phyloP scores from a whole-genome alignment of 37 sponge, comb jelly and placozoan species.

The Mnemiopsis leidyi region DNA sequence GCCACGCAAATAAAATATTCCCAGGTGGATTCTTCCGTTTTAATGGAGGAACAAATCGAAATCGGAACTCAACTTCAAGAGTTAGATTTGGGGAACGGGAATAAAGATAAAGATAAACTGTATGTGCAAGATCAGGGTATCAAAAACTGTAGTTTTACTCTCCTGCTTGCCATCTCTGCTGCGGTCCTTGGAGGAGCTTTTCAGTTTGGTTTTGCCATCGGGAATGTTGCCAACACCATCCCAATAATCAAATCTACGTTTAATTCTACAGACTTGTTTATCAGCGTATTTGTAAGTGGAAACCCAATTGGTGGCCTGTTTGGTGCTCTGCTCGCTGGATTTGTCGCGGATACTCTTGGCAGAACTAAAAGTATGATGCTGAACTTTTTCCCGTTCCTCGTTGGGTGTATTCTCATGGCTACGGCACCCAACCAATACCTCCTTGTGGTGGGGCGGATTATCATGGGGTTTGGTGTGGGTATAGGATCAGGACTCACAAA shows the following conservation, averaged over 20 bases:
- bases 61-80: too few species aligned
- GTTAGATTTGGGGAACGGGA: too few species aligned
- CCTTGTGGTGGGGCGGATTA: not conserved
- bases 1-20: too few species aligned
- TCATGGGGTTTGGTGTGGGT: slow-evolving; percentile 38
- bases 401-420: slow-evolving; percentile 48
- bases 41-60: too few species aligned
- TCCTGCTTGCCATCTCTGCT: not conserved
- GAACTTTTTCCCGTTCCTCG: not conserved
- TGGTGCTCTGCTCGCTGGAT: slow-evolving; percentile 44
- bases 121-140: not conserved
- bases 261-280: not conserved
- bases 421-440: not conserved
- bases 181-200: slow-evolving; percentile 38
- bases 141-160: not conserved
- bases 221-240: slow-evolving; percentile 24
- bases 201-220: slow-evolving; percentile 20
- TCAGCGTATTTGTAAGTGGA: slow-evolving; percentile 16
- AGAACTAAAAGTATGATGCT: slow-evolving; percentile 14
- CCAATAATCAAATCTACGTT: not conserved
- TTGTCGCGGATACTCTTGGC: not conserved
- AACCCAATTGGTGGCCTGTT: slow-evolving; percentile 35
- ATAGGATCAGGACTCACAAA: slow-evolving; percentile 29
- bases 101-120: not conserved
- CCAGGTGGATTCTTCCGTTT: too few species aligned